A percentile compares a stretch with the other conserved stretches of the same genome.
These are phyloP conservation scores for Vollenhovia emeryi DNA, from an alignment of 1,140 invertebrate species.

Conservation along the genomic window DNA sequence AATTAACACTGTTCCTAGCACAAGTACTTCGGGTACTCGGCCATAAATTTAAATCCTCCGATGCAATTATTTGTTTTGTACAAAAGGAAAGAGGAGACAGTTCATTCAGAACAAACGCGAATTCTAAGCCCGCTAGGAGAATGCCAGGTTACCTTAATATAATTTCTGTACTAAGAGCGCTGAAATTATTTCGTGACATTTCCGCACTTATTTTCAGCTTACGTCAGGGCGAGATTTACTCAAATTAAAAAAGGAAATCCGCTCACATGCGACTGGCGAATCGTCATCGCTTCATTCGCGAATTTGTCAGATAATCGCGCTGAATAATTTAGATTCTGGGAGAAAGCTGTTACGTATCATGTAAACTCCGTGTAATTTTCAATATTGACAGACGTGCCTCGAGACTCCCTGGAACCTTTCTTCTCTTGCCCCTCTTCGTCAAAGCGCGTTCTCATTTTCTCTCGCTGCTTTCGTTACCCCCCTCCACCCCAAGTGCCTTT, in stretches of 20 bases:
- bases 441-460: slow-evolving; percentile 20
- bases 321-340: slow-evolving; percentile 60
- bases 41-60: slow-evolving; percentile 1
- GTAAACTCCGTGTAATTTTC: slow-evolving; percentile 62
- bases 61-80: neutral
- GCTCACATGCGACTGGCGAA: neutral
- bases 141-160: neutral
- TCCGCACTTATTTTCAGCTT: neutral
- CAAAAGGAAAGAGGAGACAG: neutral
- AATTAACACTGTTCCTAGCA: slow-evolving; percentile 18
- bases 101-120: neutral
- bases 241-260: neutral
- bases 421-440: slow-evolving; percentile 27
- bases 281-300: neutral
- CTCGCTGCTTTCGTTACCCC: slow-evolving; percentile 5
- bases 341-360: slow-evolving; percentile 52
- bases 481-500: slow-evolving; percentile 61
- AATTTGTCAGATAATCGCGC: neutral
- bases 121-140: neutral
- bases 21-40: neutral
- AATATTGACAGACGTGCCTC: slow-evolving; percentile 68
- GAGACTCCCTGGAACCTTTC: slow-evolving; percentile 23
- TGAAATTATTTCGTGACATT: neutral
- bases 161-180: neutral
- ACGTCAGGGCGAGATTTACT: neutral